These are phyloP conservation scores for Teleogryllus occipitalis DNA, from an alignment of 1,140 invertebrate genomes.

Conservation along the genomic window DNA sequence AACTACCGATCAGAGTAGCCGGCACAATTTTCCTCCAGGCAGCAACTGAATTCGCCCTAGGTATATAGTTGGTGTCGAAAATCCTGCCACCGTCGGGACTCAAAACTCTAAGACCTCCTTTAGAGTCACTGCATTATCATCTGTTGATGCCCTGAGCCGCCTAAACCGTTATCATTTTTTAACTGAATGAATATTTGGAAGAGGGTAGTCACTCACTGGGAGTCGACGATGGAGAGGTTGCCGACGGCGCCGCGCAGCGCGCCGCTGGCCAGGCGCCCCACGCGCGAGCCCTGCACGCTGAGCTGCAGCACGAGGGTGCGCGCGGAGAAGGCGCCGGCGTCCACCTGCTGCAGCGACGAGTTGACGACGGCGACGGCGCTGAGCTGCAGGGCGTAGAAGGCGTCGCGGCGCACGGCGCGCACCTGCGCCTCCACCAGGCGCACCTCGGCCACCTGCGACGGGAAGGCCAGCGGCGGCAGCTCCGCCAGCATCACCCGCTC, in stretches of 20 bases:
- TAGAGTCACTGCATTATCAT: too few relatives aligned
- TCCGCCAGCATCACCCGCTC: slow-evolving; percentile 48
- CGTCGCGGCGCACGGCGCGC: slow-evolving; percentile 44
- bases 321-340: slow-evolving; percentile 53
- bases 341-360: slow-evolving; percentile 48
- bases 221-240: slow-evolving; percentile 55
- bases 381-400: slow-evolving; percentile 56
- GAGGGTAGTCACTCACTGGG: slow-evolving; percentile 47
- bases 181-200: too few relatives aligned
- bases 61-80: too few relatives aligned
- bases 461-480: slow-evolving; percentile 51
- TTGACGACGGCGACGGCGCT: slow-evolving; percentile 51
- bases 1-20: too few relatives aligned
- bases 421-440: slow-evolving; percentile 48
- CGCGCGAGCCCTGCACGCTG: slow-evolving; percentile 47
- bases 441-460: slow-evolving; percentile 51
- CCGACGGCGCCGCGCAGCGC: slow-evolving; percentile 54
- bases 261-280: slow-evolving; percentile 44
- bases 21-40: too few relatives aligned
- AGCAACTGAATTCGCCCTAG: too few relatives aligned
- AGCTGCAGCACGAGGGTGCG: slow-evolving; percentile 52
- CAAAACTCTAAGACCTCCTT: too few relatives aligned
- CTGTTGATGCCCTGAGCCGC: too few relatives aligned
- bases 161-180: too few relatives aligned
- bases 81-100: too few relatives aligned